Percentiles rank a stretch among this genome's conserved stretches.
Conservation (phyloP, 2,888 invertebrate genomes). For the Ophioninae sp. region DNA sequence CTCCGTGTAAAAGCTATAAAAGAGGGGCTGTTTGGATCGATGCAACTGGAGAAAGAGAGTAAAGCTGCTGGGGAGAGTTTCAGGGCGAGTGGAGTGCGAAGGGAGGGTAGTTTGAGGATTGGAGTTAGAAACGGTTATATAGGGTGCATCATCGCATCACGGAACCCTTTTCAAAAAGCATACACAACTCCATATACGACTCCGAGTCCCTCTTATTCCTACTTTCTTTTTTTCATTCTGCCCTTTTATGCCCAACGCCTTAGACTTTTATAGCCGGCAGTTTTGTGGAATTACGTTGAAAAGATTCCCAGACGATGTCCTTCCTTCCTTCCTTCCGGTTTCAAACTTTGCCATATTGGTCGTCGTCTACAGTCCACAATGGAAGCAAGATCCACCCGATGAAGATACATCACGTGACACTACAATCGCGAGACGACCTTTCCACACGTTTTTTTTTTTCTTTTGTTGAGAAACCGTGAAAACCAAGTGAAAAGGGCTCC, state of each 20-base stretch:
- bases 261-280: slow-evolving; percentile 1
- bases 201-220: slow-evolving; percentile 17
- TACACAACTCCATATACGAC: slow-evolving; percentile 43
- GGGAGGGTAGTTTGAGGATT: not conserved
- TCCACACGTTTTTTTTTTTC: not conserved
- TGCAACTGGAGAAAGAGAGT: slow-evolving; percentile 55
- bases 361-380: not conserved
- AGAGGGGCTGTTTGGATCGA: slow-evolving; percentile 60
- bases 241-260: slow-evolving; percentile 5
- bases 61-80: slow-evolving; percentile 33
- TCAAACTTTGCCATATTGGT: not conserved
- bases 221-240: slow-evolving; percentile 2
- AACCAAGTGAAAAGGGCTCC: not conserved
- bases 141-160: slow-evolving; percentile 46
- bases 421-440: not conserved
- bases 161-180: slow-evolving; percentile 39
- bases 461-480: not conserved
- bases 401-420: not conserved
- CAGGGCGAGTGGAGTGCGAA: not conserved
- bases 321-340: slow-evolving; percentile 20
- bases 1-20: slow-evolving; percentile 31
- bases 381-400: not conserved
- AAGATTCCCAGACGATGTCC: slow-evolving; percentile 29
- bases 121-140: not conserved
- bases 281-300: slow-evolving; percentile 34